phyloP scores from a whole-genome alignment of 2,888 invertebrate species.

The Diarsia brunnea region DNA sequence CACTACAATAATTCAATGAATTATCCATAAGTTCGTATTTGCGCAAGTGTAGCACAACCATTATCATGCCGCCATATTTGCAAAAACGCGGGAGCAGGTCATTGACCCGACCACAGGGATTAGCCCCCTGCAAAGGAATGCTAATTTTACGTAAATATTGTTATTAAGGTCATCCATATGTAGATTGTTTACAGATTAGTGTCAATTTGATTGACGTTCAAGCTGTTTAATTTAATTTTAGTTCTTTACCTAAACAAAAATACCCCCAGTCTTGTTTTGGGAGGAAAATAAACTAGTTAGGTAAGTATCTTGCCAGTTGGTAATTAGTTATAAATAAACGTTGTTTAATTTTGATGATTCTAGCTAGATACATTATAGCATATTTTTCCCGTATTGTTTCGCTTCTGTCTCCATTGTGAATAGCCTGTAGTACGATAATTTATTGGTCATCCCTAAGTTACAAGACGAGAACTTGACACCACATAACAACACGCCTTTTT shows the following conservation, averaged over 20 bases:
- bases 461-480: not conserved
- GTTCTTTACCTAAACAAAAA: constrained; percentile 14
- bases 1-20: not conserved
- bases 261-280: constrained; percentile 7
- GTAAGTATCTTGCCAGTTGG: not conserved
- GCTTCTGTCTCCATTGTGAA: not conserved
- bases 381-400: not conserved
- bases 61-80: constrained; percentile 51
- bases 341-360: not conserved
- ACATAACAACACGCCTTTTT: too few species aligned
- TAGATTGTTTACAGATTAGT: constrained; percentile 27
- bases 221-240: constrained; percentile 2
- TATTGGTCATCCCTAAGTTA: not conserved
- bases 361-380: not conserved
- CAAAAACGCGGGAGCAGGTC: constrained; percentile 54
- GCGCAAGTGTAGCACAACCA: constrained; percentile 4
- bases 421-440: not conserved
- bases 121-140: constrained; percentile 57
- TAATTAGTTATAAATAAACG: not conserved
- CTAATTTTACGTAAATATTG: constrained; percentile 39
- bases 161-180: constrained; percentile 47
- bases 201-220: constrained; percentile 17
- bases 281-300: not conserved
- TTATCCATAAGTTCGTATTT: not conserved
- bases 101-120: constrained; percentile 42